A percentile compares a stretch with the other conserved stretches of the same genome.
Evolutionary conservation across 2,888 invertebrate genomes (phyloP).

Genomic region (Ormyrus rosae): DNA sequence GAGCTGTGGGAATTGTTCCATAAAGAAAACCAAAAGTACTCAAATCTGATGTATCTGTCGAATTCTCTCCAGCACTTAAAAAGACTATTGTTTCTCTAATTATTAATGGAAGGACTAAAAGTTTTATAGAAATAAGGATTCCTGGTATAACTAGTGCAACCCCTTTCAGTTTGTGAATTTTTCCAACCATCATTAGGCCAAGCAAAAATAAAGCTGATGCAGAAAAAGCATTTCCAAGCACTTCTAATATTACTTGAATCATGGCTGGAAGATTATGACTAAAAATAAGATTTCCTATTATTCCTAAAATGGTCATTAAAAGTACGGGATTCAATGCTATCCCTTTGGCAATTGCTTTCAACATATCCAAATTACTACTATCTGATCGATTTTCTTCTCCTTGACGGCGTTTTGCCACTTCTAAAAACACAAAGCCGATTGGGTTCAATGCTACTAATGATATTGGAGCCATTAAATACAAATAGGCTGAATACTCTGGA

Average conservation of each 20-base stretch:
- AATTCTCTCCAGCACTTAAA: constrained; percentile 82
- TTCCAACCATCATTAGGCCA: constrained; percentile 95
- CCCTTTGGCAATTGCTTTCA: constrained; percentile 78
- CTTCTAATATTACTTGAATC: constrained; percentile 85
- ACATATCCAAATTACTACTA: constrained; percentile 62
- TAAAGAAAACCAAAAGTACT: constrained; percentile 96
- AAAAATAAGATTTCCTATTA: constrained; percentile 89
- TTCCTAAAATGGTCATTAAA: constrained; percentile 94
- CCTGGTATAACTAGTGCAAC: constrained; percentile 89
- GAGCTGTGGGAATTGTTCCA: constrained; percentile 96
- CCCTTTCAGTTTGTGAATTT: constrained; percentile 87
- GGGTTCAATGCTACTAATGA: constrained; percentile 95
- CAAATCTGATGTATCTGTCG: constrained; percentile 86
- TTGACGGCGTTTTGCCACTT: constrained; percentile 82
- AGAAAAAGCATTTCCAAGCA: constrained; percentile 92
- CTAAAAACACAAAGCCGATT: constrained; percentile 92
- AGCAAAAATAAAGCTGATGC: constrained; percentile 93
- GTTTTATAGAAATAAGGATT: constrained; percentile 92
- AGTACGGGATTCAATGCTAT: constrained; percentile 92
- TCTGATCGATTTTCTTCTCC: constrained; percentile 60
- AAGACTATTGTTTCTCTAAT: constrained; percentile 91
- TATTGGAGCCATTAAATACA: constrained; percentile 96
- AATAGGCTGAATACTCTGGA: constrained; percentile 92
- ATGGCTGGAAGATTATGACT: constrained; percentile 86
- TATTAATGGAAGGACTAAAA: constrained; percentile 90